Conservation (phyloP, 1,140 invertebrate species). For the Brachionus calyciflorus region DNA sequence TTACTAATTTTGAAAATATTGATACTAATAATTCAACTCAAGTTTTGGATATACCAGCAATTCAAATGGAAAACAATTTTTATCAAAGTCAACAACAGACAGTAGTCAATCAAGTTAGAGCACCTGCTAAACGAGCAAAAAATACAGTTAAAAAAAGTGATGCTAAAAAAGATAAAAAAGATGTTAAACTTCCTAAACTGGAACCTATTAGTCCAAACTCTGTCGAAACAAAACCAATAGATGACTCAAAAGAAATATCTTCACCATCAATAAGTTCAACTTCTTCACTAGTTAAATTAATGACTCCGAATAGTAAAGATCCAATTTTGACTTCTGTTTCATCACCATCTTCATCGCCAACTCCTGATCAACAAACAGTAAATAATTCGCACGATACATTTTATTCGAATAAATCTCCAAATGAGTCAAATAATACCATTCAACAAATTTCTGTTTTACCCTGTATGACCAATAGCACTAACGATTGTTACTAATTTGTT, state of each 20-base stretch:
- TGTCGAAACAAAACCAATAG: not conserved
- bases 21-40: not conserved
- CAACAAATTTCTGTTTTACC: not conserved
- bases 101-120: not conserved
- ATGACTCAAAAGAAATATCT: not conserved
- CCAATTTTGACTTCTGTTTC: constrained; percentile 11
- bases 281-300: constrained; percentile 18
- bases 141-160: constrained; percentile 1
- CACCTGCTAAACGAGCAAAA: constrained; percentile 28
- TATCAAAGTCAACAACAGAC: not conserved
- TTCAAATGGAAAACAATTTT: constrained; percentile 4
- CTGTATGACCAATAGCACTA: not conserved
- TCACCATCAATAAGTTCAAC: constrained; percentile 7
- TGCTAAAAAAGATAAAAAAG: constrained; percentile 30
- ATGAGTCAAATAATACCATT: not conserved
- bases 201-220: constrained; percentile 12
- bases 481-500: constrained; percentile 4
- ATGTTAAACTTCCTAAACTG: constrained; percentile 9
- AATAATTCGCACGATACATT: not conserved
- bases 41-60: not conserved
- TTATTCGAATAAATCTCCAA: not conserved
- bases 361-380: not conserved
- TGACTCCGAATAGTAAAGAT: constrained; percentile 34
- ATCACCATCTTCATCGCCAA: not conserved
- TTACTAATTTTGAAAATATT: not conserved